Evolutionary conservation across 2,113 vertebrate species (phyloP), one percentile per base, ranked within the genome.

Genomic region (Lates calcarifer): DNA sequence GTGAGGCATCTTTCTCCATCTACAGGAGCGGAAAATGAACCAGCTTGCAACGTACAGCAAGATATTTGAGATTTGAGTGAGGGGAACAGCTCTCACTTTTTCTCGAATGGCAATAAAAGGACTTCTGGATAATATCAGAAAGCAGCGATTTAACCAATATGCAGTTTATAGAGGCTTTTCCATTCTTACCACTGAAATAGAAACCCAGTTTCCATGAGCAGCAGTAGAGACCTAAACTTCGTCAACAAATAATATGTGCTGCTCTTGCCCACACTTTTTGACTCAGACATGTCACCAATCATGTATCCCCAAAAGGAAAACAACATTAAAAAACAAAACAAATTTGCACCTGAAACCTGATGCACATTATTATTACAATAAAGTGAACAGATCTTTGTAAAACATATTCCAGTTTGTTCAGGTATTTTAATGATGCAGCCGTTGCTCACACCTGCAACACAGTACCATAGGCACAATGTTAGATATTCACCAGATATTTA

Each of bases 401-500:
- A n/a, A n/a, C 3, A 2, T 31, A 26, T 8, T n/a, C 35, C 14
- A 35, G 43, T 45, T 14, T 24, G 61, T 51, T 55, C 5, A 0
- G 11, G 22, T 70, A 5, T 57, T 58, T 24, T 14, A 26, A 43
- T 26, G 53, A 5, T n/a, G 71, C 17, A 31, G 74, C 67, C 49
- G 37, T 14, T 47, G 39, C 31, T 20, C 24, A n/a, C 49, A 57
- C 41, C 41, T 28, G 20, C 35, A 29, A 5, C 11, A 12, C 18
- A 31, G 33, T 3, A 53, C 29, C 51, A 58, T 37, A 11, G 11
- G 63, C 56, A 22, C 18, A 2, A 10, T 39, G 65, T 85, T 66
- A 79, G 81, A 88, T 74, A 83, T 89, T 85, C 71, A 85, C 20
- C 62, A 77, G 66, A 76, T 67, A 35, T 87, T 87, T 70, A 86